These are phyloP conservation scores for Leptothorax acervorum DNA, from an alignment of 2,888 invertebrate species.

Conservation along the genomic window DNA sequence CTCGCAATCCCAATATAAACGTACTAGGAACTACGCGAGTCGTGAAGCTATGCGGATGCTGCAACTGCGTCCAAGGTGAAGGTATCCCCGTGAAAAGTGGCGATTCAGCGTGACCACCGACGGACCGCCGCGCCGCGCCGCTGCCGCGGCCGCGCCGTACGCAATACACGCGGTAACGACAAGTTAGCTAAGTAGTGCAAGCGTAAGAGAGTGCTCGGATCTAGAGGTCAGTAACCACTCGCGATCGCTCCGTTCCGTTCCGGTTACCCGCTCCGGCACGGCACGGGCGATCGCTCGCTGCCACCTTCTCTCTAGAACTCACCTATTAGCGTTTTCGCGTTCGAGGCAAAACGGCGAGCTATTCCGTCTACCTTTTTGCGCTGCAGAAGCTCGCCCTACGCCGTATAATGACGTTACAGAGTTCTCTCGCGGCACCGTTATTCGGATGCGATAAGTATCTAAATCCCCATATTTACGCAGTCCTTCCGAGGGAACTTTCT, in stretches of 20 bases:
- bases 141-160: conserved; percentile 24
- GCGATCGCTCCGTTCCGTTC: conserved; percentile 80
- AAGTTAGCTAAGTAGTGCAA: conserved; percentile 84
- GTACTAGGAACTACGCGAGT: neutral
- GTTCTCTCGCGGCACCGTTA: conserved; percentile 39
- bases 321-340: conserved; percentile 70
- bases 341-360: conserved; percentile 12
- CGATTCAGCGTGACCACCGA: conserved; percentile 67
- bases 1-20: neutral
- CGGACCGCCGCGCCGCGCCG: neutral
- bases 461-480: conserved; percentile 23
- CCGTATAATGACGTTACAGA: conserved; percentile 34
- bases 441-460: conserved; percentile 33
- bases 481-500: conserved; percentile 19
- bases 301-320: conserved; percentile 51
- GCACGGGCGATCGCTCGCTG: conserved; percentile 67
- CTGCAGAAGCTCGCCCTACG: conserved; percentile 14
- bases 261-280: conserved; percentile 78
- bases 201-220: conserved; percentile 83
- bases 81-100: conserved; percentile 73
- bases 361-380: conserved; percentile 20
- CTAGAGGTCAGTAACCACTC: conserved; percentile 81
- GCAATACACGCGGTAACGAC: conserved; percentile 68
- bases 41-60: neutral
- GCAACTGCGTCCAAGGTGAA: conserved; percentile 75